A percentile compares a stretch with the other conserved stretches of the same genome.
phyloP scores from a whole-genome alignment of 2,797 vertebrate species.

The Salarias fasciatus region DNA sequence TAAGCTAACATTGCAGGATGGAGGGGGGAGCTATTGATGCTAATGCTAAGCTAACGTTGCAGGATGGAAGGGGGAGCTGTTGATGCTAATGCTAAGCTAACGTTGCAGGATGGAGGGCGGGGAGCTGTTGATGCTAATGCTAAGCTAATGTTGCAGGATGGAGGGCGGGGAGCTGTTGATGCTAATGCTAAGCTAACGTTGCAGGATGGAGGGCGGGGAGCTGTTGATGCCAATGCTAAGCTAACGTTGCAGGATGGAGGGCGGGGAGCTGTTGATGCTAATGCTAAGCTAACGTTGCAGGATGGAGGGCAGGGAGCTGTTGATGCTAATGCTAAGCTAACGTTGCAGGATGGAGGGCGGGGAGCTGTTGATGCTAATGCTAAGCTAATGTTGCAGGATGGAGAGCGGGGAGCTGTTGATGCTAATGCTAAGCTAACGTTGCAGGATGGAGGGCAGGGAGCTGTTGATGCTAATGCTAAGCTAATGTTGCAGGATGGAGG shows the following conservation, averaged over 20 bases:
- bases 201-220: slow-evolving; percentile 95
- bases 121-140: slow-evolving; percentile 60
- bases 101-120: slow-evolving; percentile 92
- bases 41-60: slow-evolving; percentile 22
- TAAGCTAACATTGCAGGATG: too few species aligned
- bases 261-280: too few species aligned
- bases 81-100: slow-evolving; percentile 1
- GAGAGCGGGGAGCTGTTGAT: slow-evolving; percentile 87
- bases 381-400: slow-evolving; percentile 82
- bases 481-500: slow-evolving; percentile 88
- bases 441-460: slow-evolving; percentile 95
- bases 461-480: slow-evolving; percentile 82
- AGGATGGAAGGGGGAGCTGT: slow-evolving; percentile 93
- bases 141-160: slow-evolving; percentile 82
- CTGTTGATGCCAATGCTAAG: too few species aligned
- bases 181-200: background rate
- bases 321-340: slow-evolving; percentile 1
- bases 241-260: too few species aligned
- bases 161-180: slow-evolving; percentile 87
- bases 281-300: slow-evolving; percentile 69
- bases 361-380: slow-evolving; percentile 60
- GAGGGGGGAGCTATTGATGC: too few species aligned
- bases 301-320: slow-evolving; percentile 92
- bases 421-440: background rate
- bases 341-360: slow-evolving; percentile 92